Base-by-base conservation (phyloP, 2,888 invertebrate genomes). In the Seira sanloemensis region DNA sequence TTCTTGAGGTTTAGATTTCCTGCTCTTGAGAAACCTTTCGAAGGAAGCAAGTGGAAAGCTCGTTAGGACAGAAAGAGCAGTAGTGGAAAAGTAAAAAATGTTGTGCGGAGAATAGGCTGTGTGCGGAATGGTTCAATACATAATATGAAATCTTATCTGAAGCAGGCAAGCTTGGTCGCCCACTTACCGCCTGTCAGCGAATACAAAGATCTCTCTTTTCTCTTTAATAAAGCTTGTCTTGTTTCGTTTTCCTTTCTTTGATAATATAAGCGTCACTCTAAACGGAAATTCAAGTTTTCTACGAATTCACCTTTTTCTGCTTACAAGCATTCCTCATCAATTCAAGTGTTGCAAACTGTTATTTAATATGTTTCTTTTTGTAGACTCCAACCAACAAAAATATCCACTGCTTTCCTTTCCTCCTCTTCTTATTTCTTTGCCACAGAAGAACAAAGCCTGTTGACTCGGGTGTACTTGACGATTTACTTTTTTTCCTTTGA, bases 301-400 rank as follows among this genome's bases (percentile, higher is more conserved):
- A 46, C 68, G 71, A 72, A 78, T 73, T 72, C 78, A 78, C 78
- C 78, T 78, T 78, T 66, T 27, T 68, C 58, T 19, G 4, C 37
- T 7, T 12, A 37, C 37, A 78, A 71, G 54, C 65, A 65, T 66
- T 72, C 54, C 62, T 78, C 78, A 73, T 78, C 78, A 72, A 72
- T 73, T 78, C 78, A 78, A 78, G 78, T 78, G 78, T 73, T 72
- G 66, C 72, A 78, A 78, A 78, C 78, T 72, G 78, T 78, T 73
- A 78, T 78, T 78, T 78, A 78, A 78, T 78, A 71, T 65, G 54
- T 25, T 66, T 18, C 23, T 19, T n/a, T 66, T 66, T 66, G 26
- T 73, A 1, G 23, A 27, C 23, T 75, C 19, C 37, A 54, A 9
- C 23, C 46, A 66, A 26, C 58, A 54, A 24, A 54, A 73, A 24